A percentile compares a stretch with the other conserved stretches of the same genome.
phyloP scores from a whole-genome alignment of 1,140 invertebrate genomes.

The Hyles vespertilio region DNA sequence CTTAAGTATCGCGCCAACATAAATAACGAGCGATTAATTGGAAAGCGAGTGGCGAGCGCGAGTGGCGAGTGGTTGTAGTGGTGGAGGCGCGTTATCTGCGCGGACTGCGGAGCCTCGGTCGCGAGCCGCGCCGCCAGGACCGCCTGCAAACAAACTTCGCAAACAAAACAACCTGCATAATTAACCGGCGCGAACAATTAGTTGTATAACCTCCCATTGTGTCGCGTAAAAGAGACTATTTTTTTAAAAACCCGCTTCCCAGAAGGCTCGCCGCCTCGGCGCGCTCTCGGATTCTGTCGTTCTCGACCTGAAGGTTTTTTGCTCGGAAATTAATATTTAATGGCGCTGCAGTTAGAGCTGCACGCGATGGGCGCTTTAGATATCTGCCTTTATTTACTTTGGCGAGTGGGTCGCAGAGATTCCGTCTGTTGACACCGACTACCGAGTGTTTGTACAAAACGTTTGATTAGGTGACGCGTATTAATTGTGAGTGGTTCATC shows the following conservation, averaged over 20 bases:
- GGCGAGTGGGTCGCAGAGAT: slow-evolving; percentile 6
- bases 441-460: slow-evolving; percentile 1
- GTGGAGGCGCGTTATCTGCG: slow-evolving; percentile 26
- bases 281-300: slow-evolving; percentile 33
- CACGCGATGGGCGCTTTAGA: slow-evolving; percentile 29
- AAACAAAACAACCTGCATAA: slow-evolving; percentile 62
- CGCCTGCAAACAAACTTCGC: slow-evolving; percentile 33
- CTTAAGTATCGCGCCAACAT: slow-evolving; percentile 10
- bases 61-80: slow-evolving; percentile 2
- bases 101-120: slow-evolving; percentile 2
- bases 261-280: slow-evolving; percentile 46
- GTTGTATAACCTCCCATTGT: slow-evolving; percentile 66
- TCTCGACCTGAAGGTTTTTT: slow-evolving; percentile 38
- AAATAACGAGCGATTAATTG: slow-evolving; percentile 40
- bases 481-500: slow-evolving; percentile 6
- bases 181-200: slow-evolving; percentile 70
- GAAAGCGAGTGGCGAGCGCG: slow-evolving; percentile 32
- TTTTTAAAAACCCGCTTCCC: slow-evolving; percentile 52
- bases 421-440: slow-evolving; percentile 1
- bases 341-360: slow-evolving; percentile 39
- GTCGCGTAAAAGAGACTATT: slow-evolving; percentile 43
- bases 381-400: slow-evolving; percentile 29
- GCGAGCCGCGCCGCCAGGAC: slow-evolving; percentile 5
- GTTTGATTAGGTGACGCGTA: slow-evolving; percentile 4
- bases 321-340: slow-evolving; percentile 53